phyloP scores from a whole-genome alignment of 2,888 invertebrate genomes.

The Pachliopta kotzebuea region DNA sequence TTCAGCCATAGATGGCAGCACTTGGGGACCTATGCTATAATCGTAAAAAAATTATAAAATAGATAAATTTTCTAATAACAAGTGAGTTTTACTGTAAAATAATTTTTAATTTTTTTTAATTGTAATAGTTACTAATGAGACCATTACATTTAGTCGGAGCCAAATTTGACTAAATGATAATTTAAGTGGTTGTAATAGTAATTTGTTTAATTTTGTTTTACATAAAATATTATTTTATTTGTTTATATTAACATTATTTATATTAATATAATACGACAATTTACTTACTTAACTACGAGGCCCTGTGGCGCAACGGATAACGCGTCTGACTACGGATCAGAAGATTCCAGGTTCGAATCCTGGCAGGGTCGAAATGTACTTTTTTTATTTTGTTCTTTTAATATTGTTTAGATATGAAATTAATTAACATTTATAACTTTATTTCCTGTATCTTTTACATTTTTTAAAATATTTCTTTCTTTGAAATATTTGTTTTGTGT shows the following conservation, averaged over 20 bases:
- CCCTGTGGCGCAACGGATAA: slow-evolving; percentile 85
- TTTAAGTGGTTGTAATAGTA: neutral
- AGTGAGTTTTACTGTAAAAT: neutral
- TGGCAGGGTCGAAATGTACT: slow-evolving; percentile 74
- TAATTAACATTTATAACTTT: no score
- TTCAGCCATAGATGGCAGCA: slow-evolving; percentile 6
- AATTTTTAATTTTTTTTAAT: neutral
- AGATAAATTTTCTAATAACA: no score
- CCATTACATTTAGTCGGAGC: neutral
- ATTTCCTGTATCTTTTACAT: no score
- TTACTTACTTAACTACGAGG: slow-evolving; percentile 41
- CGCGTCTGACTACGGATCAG: slow-evolving; percentile 87
- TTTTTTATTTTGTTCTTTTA: neutral
- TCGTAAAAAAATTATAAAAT: no score
- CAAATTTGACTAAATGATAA: neutral
- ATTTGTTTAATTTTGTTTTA: neutral
- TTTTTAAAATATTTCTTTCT: no score
- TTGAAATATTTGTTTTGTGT: no score
- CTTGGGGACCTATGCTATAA: neutral
- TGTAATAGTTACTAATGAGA: neutral
- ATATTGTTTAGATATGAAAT: neutral
- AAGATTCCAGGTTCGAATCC: slow-evolving; percentile 85
- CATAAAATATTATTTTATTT: no score
- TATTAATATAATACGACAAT: neutral
- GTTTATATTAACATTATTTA: neutral